phyloP scores from a whole-genome alignment of 2,888 invertebrate species.

The Athalia rosae region DNA sequence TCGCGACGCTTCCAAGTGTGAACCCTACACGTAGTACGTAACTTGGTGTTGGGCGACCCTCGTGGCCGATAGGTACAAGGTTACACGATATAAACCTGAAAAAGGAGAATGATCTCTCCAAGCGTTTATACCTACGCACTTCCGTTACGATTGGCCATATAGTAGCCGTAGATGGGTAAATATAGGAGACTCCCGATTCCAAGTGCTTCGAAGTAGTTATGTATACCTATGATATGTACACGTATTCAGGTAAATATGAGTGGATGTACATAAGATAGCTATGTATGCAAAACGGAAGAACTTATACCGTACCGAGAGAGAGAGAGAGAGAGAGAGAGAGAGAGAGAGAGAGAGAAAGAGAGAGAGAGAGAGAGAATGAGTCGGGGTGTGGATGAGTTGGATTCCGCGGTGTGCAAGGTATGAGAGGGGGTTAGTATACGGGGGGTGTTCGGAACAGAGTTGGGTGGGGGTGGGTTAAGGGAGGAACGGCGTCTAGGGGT shows the following conservation, averaged over 20 bases:
- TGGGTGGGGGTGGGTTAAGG: slow-evolving; percentile 52
- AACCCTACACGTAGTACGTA: slow-evolving; percentile 28
- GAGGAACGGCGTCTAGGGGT: slow-evolving; percentile 59
- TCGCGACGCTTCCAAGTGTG: slow-evolving; percentile 26
- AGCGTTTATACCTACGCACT: slow-evolving; percentile 15
- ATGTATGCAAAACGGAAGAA: too few species aligned
- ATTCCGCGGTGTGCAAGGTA: slow-evolving; percentile 49
- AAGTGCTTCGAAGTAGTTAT: slow-evolving; percentile 6
- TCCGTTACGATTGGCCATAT: slow-evolving; percentile 25
- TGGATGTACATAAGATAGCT: too few species aligned
- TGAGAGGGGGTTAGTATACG: slow-evolving; percentile 50
- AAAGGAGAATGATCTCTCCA: slow-evolving; percentile 1
- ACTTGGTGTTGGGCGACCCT: slow-evolving; percentile 20
- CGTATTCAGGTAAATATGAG: too few species aligned
- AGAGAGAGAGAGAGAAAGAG: slow-evolving; percentile 47
- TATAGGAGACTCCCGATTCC: slow-evolving; percentile 29
- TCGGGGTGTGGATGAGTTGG: slow-evolving; percentile 49
- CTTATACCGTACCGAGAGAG: slow-evolving; percentile 46
- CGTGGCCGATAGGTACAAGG: neutral
- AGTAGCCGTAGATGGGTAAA: neutral
- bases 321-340: slow-evolving; percentile 47
- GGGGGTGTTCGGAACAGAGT: slow-evolving; percentile 35
- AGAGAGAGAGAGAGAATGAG: slow-evolving; percentile 47
- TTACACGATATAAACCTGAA: neutral
- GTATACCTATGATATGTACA: too few species aligned